These are phyloP conservation scores for Gnathonemus longibarbis DNA, from an alignment of 2,113 vertebrate genomes.

Conservation along the genomic window DNA sequence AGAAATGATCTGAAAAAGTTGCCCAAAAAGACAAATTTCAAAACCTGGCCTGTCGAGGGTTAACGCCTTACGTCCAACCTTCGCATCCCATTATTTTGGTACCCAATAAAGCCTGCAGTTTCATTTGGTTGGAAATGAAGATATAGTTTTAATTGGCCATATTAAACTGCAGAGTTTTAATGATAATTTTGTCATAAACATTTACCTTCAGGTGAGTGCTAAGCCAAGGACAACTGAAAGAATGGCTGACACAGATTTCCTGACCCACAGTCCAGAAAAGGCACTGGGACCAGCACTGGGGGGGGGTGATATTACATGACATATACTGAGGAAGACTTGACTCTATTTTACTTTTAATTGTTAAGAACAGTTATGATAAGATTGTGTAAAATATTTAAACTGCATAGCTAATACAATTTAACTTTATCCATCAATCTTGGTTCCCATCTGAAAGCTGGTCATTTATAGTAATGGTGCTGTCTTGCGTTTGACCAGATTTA, in stretches of 20 bases:
- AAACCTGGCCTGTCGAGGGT: constrained; percentile 31
- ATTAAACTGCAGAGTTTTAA: constrained; percentile 72
- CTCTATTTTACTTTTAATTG: constrained; percentile 70
- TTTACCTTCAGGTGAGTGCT: constrained; percentile 70
- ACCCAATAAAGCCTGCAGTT: constrained; percentile 56
- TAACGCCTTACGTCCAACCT: constrained; percentile 27
- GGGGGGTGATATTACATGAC: constrained; percentile 17
- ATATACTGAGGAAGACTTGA: constrained; percentile 35
- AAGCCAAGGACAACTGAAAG: constrained; percentile 53
- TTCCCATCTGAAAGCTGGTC: constrained; percentile 59
- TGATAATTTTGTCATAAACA: constrained; percentile 71
- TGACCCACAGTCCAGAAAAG: neutral
- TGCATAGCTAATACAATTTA: constrained; percentile 76
- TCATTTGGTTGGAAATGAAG: constrained; percentile 70
- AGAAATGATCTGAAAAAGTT: neutral
- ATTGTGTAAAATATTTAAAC: constrained; percentile 85
- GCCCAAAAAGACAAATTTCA: neutral
- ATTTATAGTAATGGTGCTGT: constrained; percentile 64
- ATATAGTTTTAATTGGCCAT: constrained; percentile 76
- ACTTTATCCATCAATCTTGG: constrained; percentile 78
- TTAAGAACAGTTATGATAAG: constrained; percentile 88
- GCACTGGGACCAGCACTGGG: neutral
- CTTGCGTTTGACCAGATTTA: constrained; percentile 77
- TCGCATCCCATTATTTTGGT: constrained; percentile 48
- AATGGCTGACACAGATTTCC: neutral